A percentile compares a stretch with the other conserved stretches of the same genome.
These are phyloP conservation scores for Limnothrissa miodon DNA, from an alignment of 2,113 vertebrate species.

Conservation along the genomic window DNA sequence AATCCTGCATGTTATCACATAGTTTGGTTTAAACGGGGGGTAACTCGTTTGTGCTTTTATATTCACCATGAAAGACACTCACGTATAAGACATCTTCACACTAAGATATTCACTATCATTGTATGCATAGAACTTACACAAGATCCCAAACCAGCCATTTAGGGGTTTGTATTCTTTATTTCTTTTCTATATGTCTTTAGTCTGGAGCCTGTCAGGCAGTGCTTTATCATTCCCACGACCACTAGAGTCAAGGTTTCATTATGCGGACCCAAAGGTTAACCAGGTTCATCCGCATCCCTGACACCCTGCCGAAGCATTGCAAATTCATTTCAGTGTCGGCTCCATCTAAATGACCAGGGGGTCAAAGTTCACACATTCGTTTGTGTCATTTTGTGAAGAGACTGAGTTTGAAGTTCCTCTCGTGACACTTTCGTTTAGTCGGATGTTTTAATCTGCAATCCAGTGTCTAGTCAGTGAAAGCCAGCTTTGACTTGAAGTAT, in stretches of 20 bases:
- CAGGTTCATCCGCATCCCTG: constrained; percentile 60
- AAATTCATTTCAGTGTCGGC: constrained; percentile 64
- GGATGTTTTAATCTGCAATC: background rate
- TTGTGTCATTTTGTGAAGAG: constrained; percentile 27
- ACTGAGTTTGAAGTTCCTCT: constrained; percentile 17
- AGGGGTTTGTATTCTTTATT: background rate
- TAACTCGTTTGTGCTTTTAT: background rate
- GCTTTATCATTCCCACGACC: constrained; percentile 71
- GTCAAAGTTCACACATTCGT: constrained; percentile 58
- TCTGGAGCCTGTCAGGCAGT: constrained; percentile 22
- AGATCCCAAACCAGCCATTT: background rate
- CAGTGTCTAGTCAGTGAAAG: background rate
- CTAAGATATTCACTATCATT: background rate
- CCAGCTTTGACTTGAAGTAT: background rate
- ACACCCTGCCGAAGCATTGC: constrained; percentile 65
- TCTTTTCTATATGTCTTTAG: background rate
- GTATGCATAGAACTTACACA: background rate
- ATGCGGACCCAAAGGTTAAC: constrained; percentile 70
- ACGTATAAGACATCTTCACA: background rate
- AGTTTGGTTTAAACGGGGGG: background rate
- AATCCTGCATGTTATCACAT: background rate
- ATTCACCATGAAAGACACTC: background rate
- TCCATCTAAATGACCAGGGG: constrained; percentile 50
- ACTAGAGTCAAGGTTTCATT: constrained; percentile 59
- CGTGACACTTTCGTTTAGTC: background rate